Percentiles rank a stretch among this genome's conserved stretches.
phyloP scores from a whole-genome alignment of 2,797 vertebrate genomes.

The Enteromius treurensis region DNA sequence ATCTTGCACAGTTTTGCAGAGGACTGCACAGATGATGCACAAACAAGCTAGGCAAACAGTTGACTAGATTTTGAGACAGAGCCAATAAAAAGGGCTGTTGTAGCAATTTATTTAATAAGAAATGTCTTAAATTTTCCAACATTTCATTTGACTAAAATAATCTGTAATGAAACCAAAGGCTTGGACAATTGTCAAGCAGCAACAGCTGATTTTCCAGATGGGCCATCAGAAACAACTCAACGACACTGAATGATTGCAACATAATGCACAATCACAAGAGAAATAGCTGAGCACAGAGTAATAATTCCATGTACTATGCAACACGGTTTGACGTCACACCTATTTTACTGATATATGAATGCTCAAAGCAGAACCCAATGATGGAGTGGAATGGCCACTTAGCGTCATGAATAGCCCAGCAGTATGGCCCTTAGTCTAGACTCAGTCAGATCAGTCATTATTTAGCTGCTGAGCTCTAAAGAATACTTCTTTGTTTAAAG shows the following conservation, averaged over 20 bases:
- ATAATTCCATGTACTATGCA: slow-evolving; percentile 16
- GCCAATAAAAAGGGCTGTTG: slow-evolving; percentile 3
- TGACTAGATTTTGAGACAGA: slow-evolving; percentile 38
- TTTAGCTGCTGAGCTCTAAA: background rate
- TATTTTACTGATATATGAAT: slow-evolving; percentile 24
- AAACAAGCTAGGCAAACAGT: slow-evolving; percentile 5
- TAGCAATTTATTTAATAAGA: slow-evolving; percentile 22
- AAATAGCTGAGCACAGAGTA: slow-evolving; percentile 29
- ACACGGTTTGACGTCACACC: slow-evolving; percentile 24
- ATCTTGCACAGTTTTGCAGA: background rate
- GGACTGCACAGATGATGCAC: background rate
- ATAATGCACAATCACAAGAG: slow-evolving; percentile 35
- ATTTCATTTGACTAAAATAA: background rate
- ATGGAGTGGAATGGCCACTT: slow-evolving; percentile 44
- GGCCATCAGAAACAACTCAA: slow-evolving; percentile 22
- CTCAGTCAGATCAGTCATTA: background rate
- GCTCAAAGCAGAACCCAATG: slow-evolving; percentile 15
- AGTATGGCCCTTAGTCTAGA: slow-evolving; percentile 28
- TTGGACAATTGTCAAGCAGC: slow-evolving; percentile 31
- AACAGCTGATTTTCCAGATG: slow-evolving; percentile 32
- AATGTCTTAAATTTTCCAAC: slow-evolving; percentile 7
- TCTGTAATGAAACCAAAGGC: slow-evolving; percentile 20
- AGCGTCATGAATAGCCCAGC: slow-evolving; percentile 40
- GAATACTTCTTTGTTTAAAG: background rate
- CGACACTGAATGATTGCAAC: slow-evolving; percentile 31